These are phyloP conservation scores for Cydia fagiglandana DNA, from an alignment of 1,140 invertebrate genomes.

Conservation along the genomic window DNA sequence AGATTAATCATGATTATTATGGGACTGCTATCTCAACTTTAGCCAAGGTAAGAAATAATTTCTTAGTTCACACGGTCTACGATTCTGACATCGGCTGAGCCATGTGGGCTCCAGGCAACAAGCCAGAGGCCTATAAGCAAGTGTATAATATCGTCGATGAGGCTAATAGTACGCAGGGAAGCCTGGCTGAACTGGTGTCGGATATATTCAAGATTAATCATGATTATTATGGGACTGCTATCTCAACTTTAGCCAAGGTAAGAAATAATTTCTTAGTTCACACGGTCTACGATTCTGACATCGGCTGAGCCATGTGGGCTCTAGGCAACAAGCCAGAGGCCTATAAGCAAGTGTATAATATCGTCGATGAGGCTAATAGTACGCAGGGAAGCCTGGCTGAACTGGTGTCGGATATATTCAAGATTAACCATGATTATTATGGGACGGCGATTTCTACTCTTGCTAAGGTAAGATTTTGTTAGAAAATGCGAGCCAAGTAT, in stretches of 20 bases:
- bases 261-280: too few species aligned
- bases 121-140: slow-evolving; percentile 77
- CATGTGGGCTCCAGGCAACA: slow-evolving; percentile 81
- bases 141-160: slow-evolving; percentile 92
- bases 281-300: slow-evolving; percentile 91
- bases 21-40: slow-evolving; percentile 88
- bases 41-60: too few species aligned
- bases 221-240: slow-evolving; percentile 89
- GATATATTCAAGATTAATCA: slow-evolving; percentile 93
- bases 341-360: slow-evolving; percentile 85
- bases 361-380: slow-evolving; percentile 90
- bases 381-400: slow-evolving; percentile 91
- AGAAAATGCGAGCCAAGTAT: slow-evolving; percentile 78
- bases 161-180: slow-evolving; percentile 90
- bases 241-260: slow-evolving; percentile 88
- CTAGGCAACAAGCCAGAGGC: slow-evolving; percentile 68
- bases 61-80: slow-evolving; percentile 94
- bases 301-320: slow-evolving; percentile 88
- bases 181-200: slow-evolving; percentile 87
- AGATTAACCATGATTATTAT: slow-evolving; percentile 92
- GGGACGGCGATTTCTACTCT: slow-evolving; percentile 85
- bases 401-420: slow-evolving; percentile 89
- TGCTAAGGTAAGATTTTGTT: slow-evolving; percentile 82
- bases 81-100: slow-evolving; percentile 90
- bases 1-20: slow-evolving; percentile 92